Base-by-base conservation (phyloP, 92 coral and sea anemone species). In the Bergia sp. region DNA sequence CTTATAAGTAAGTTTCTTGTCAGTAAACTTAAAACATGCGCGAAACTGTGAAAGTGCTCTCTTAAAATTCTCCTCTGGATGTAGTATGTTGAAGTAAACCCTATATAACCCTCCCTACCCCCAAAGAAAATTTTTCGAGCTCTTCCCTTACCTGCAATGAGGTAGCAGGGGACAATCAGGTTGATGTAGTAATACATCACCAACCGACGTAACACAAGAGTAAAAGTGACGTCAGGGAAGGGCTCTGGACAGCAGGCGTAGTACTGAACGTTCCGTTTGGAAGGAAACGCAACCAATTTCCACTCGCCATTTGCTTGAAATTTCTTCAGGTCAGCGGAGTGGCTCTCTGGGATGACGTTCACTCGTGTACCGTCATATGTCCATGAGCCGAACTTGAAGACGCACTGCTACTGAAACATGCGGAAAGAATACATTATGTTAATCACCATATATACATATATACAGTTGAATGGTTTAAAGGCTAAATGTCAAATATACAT, bases 361-460 rank as follows among this genome's bases (percentile, higher is more conserved):
- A 96, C 94, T 36, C 90, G 92, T 20, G 73, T 76, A 44, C 98
- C 98, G 73, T 94, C 94, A 77, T 94, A 96, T 12, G 96, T 96
- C 98, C 98, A 96, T 37, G 98, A 96, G 4, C 98, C 98, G 64
- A 96, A 96, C 88, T 96, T 96, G 18, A 96, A 93, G 45, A 77
- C 82, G 66, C 98, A 96, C 18, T 80, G 61, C 98, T 96, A 73
- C 38, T 38, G 69, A 38, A 69, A 20, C 15, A 38, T 3, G 65
- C 16, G 39, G 37, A 49, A 41, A 76, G 16, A 53, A 21, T 37
- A n/a, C 20, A 10, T 42, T 58, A 15, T 61, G 23, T 61, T 23
- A 61, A 16, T 13, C 18, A 75, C 47, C 20, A 38, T 47, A 47
- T 47, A 47, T 47, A 47, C 8, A 29, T 29, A 29, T 29, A 29